phyloP scores from a whole-genome alignment of 2,797 vertebrate genomes.

The Enteromius afrohamiltoni region DNA sequence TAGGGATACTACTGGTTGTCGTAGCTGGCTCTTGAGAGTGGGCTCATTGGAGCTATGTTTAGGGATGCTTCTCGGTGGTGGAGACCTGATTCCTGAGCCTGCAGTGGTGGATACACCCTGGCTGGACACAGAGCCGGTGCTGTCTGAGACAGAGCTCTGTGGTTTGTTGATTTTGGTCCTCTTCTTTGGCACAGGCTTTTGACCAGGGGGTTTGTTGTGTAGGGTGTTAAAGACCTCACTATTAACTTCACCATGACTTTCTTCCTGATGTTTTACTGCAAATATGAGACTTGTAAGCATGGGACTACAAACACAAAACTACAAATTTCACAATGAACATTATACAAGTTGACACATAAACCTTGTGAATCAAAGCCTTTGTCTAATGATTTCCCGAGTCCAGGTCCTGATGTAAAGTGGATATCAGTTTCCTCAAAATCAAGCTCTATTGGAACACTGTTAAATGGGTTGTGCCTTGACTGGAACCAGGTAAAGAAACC shows the following conservation, averaged over 20 bases:
- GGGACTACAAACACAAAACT: background rate
- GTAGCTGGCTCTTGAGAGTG: conserved; percentile 49
- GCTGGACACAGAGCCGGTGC: conserved; percentile 66
- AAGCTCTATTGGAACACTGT: conserved; percentile 67
- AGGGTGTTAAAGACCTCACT: conserved; percentile 64
- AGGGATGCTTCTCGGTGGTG: conserved; percentile 77
- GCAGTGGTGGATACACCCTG: conserved; percentile 62
- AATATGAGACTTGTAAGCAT: conserved; percentile 20
- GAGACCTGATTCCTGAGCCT: conserved; percentile 59
- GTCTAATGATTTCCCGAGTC: conserved; percentile 43
- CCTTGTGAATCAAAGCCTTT: conserved; percentile 60
- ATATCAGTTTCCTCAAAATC: conserved; percentile 67
- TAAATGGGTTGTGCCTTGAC: conserved; percentile 81
- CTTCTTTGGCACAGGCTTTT: conserved; percentile 87
- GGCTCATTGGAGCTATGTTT: conserved; percentile 84
- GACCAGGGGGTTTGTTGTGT: conserved; percentile 64
- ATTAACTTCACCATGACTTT: conserved; percentile 63
- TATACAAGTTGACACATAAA: conserved; percentile 8
- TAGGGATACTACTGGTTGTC: conserved; percentile 1
- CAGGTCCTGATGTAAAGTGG: conserved; percentile 34
- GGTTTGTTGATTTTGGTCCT: conserved; percentile 82
- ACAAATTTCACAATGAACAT: background rate
- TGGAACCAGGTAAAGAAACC: conserved; percentile 56
- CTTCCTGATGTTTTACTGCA: conserved; percentile 64
- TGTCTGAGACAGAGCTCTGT: conserved; percentile 66